Evolutionary conservation across 1,140 invertebrate species (phyloP), one percentile per base, ranked within the genome.

Genomic region (Wiebesia pumilae): DNA sequence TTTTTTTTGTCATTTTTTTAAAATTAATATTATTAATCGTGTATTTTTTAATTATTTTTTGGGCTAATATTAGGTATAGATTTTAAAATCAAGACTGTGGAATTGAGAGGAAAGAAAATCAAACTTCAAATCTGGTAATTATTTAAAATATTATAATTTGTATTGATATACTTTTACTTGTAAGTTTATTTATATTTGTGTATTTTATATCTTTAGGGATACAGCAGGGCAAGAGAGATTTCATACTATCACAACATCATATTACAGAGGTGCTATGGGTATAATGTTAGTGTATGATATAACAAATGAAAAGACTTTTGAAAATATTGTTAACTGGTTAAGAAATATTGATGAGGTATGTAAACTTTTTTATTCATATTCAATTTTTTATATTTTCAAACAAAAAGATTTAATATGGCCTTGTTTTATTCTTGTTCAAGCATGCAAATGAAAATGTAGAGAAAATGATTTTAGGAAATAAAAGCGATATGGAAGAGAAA

Each of bases 361-460:
- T 91, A 84, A 78, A 75, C 54, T 65, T 77, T 85, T 80, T 35
- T 27, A 83, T 69, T 84, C 40, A 62, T 65, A 47, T 80, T 27
- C 21, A 73, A 58, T 85, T 62, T 62, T 83, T 84, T 43, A 82
- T 81, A 0, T 65, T 81, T 81, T 73, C 51, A 73, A 65, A 83
- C 87, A 16, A 79, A 27, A 67, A 47, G 0, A 67, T 40, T 54
- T 14, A 47, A 69, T 69, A 27, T 47, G 0, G 7, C 9, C 30
- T 1, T 69, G 7, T 81, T 58, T 24, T 27, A 73, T 77, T 88
- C 35, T 86, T 90, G 58, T 87, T 86, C 65, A 90, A 98, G 97
- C 98, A 99, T 95, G 99, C 99, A 35, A 99, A 98, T 95, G 99
- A 99, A 95, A 98, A 99, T 95, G 99, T 99, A 81, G 99, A 99